phyloP scores from a whole-genome alignment of 2,113 vertebrate genomes.

The Eclectus roratus region DNA sequence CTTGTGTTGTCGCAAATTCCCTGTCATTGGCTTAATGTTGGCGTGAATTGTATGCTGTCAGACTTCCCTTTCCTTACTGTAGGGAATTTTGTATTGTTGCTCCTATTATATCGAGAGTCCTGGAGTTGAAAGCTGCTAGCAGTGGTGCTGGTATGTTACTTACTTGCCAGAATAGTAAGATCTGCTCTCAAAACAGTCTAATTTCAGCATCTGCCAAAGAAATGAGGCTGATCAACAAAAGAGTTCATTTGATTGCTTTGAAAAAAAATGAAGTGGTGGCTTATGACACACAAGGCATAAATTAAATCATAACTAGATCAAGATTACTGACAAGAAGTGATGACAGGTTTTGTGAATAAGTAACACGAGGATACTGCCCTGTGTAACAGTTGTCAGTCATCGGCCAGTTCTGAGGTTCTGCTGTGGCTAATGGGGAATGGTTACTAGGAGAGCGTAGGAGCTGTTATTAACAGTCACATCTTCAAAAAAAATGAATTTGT shows the following conservation, averaged over 20 bases:
- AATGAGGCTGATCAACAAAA: conserved; percentile 18
- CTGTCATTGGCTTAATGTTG: background rate
- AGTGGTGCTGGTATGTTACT: background rate
- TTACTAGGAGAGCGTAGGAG: background rate
- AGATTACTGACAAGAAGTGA: conserved; percentile 67
- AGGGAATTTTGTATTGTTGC: conserved; percentile 28
- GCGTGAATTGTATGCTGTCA: background rate
- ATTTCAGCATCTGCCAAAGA: conserved; percentile 58
- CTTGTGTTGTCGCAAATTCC: background rate
- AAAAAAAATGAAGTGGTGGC: conserved; percentile 26
- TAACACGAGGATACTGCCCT: conserved; percentile 58
- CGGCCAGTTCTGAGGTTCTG: background rate
- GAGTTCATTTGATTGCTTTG: conserved; percentile 46
- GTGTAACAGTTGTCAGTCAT: conserved; percentile 67
- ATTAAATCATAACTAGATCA: conserved; percentile 64
- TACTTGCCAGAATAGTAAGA: background rate
- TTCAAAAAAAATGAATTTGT: background rate
- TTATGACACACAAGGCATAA: conserved; percentile 66
- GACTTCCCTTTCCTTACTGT: background rate
- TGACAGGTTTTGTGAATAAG: conserved; percentile 76
- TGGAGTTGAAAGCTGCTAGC: background rate
- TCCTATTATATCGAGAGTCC: background rate
- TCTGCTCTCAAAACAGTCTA: background rate
- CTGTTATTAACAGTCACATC: background rate
- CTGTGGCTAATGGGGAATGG: background rate